Percentiles rank a stretch among this genome's conserved stretches.
Conservation (phyloP, 2,888 invertebrate species). For the Coleophora flavipennella region DNA sequence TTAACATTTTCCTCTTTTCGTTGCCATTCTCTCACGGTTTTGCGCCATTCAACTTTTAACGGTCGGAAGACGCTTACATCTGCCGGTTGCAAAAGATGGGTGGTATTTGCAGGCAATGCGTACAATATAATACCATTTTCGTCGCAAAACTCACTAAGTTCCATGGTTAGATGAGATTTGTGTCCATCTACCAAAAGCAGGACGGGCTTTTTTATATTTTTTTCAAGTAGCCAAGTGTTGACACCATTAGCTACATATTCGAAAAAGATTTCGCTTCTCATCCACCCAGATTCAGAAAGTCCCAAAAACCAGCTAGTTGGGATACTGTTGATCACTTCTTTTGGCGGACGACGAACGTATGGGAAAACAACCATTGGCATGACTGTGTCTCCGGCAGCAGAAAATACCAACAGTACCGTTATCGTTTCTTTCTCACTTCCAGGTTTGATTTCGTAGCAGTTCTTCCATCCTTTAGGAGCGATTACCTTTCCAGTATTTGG, state of each 20-base stretch:
- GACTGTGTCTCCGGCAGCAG: constrained; percentile 16
- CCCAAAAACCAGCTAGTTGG: constrained; percentile 15
- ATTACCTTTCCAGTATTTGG: constrained; percentile 22
- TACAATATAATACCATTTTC: constrained; percentile 9
- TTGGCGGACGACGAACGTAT: constrained; percentile 18
- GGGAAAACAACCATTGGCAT: constrained; percentile 22
- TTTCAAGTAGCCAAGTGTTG: neutral
- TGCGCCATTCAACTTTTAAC: constrained; percentile 5
- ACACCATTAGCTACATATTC: constrained; percentile 7
- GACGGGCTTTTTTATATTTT: constrained; percentile 8
- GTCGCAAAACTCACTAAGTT: constrained; percentile 6
- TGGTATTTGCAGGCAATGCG: constrained; percentile 12
- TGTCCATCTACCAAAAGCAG: constrained; percentile 12
- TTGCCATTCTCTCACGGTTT: constrained; percentile 4
- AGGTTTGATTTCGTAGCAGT: constrained; percentile 17
- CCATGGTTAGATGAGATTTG: constrained; percentile 7
- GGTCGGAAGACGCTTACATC: constrained; percentile 14
- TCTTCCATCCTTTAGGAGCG: constrained; percentile 21
- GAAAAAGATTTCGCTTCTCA: constrained; percentile 8
- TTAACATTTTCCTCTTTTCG: neutral
- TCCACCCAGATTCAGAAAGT: constrained; percentile 14
- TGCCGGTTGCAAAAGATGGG: constrained; percentile 12
- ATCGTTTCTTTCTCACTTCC: constrained; percentile 21
- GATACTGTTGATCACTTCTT: constrained; percentile 16
- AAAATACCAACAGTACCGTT: constrained; percentile 19